Conservation (phyloP, 2,113 vertebrate genomes). For the Phyllostomus discolor region DNA sequence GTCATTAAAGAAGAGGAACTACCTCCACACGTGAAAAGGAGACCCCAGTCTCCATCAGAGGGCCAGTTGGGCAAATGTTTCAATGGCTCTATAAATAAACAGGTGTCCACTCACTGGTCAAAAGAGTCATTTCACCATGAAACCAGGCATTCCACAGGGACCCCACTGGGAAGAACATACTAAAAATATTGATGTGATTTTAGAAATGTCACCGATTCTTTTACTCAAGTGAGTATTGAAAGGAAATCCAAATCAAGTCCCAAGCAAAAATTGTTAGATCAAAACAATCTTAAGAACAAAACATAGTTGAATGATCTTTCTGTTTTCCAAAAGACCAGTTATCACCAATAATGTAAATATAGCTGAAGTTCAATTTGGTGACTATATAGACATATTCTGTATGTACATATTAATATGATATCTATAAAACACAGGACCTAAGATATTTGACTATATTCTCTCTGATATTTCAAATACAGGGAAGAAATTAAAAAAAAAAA, state of each 20-base stretch:
- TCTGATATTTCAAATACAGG: neutral
- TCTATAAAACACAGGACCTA: neutral
- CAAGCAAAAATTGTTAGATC: neutral
- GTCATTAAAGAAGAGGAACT: neutral
- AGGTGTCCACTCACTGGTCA: too few species aligned
- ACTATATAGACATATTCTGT: neutral
- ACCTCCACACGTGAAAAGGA: rapidly evolving
- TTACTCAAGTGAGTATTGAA: neutral
- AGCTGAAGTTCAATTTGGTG: neutral
- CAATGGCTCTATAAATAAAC: neutral
- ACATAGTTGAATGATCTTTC: neutral
- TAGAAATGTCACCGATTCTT: neutral
- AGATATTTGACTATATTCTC: neutral
- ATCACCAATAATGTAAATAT: neutral
- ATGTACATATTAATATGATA: rapidly evolving
- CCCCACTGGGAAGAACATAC: rapidly evolving
- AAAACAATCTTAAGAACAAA: neutral
- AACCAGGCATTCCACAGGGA: neutral
- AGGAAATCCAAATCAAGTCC: neutral
- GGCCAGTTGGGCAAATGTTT: too few species aligned
- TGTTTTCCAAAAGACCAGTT: neutral
- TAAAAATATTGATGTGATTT: neutral
- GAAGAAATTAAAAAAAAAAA: neutral
- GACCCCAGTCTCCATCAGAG: rapidly evolving
- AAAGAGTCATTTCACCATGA: neutral